Base-by-base conservation (phyloP, 2,797 vertebrate genomes). In the Pipistrellus kuhlii region DNA sequence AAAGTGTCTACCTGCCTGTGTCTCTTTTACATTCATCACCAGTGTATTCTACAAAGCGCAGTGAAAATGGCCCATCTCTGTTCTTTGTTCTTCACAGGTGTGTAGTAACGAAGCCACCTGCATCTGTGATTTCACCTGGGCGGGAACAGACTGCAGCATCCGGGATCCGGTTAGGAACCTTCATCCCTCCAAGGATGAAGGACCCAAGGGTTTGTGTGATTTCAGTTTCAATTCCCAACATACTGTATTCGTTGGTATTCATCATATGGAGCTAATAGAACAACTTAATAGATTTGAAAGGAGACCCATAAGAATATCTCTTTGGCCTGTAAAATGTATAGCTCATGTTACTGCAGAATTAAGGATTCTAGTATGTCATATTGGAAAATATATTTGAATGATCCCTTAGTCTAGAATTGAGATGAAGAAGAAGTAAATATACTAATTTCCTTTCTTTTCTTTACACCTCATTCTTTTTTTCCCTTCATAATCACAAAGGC, bases 81-180 rank as follows among this genome's bases (percentile, higher is more conserved):
- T 55, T 94, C 93, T 96, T 96, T 90, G 44, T 84, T 46, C 76
- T 90, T 80, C 17, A 51, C 97, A 99, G 99, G 99, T 99, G 96
- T 99, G 99, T 97, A 99, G 99, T 98, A 99, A 99, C 85, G 99
- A 99, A 98, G 99, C 99, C 77, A 99, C 99, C 23, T 99, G 99
- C 97, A 99, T 99, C 96, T 99, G 99, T 97, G 98, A 99, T 96
- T 97, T 98, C 93, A 99, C 99, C 82, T 99, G 99, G 99, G 99
- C 99, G 8, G 99, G 99, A 68, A 99, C 99, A 77, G 99, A 99
- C 98, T 99, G 99, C 98, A 99, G 99, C 98, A 99, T 99, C 98
- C 98, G 99, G 75, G 99, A 99, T 97, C 99, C 99, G 18, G 98
- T 99, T 88, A 99, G 99, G 98, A 97, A 98, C 93, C 97, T 98